Percentiles rank a stretch among this genome's conserved stretches.
Conservation (phyloP, 2,888 invertebrate species). For the Poecilobothrus nobilitatus region DNA sequence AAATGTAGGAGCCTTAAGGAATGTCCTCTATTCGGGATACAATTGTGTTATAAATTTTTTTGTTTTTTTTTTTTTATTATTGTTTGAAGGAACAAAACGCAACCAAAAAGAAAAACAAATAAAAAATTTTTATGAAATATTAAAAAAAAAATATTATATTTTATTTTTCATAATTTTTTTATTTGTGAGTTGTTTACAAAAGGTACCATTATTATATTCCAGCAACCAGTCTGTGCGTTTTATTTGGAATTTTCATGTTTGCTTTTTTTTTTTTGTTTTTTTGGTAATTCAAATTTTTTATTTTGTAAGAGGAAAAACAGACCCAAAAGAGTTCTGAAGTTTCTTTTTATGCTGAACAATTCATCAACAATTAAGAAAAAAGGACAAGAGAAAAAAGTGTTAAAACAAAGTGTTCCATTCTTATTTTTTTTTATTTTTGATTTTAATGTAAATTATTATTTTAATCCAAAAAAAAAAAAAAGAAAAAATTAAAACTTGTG, state of each 20-base stretch:
- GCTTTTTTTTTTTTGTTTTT: no score
- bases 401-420: not conserved
- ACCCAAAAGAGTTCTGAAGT: no score
- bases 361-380: not conserved
- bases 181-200: not conserved
- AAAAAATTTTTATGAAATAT: no score
- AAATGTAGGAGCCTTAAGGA: not conserved
- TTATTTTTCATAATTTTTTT: no score
- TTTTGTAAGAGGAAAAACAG: no score
- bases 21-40: not conserved
- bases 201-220: not conserved
- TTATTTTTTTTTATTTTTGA: not conserved
- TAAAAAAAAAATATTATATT: no score
- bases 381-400: not conserved
- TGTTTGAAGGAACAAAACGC: not conserved
- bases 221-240: not conserved
- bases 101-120: no score
- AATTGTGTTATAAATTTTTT: not conserved
- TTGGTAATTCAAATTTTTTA: no score
- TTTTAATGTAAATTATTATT: not conserved
- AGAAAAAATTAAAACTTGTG: not conserved
- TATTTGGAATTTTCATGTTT: not conserved
- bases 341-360: no score
- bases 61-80: not conserved
- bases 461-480: not conserved